Evolutionary conservation across 2,113 vertebrate genomes (phyloP).

Genomic region (Cromileptes altivelis): DNA sequence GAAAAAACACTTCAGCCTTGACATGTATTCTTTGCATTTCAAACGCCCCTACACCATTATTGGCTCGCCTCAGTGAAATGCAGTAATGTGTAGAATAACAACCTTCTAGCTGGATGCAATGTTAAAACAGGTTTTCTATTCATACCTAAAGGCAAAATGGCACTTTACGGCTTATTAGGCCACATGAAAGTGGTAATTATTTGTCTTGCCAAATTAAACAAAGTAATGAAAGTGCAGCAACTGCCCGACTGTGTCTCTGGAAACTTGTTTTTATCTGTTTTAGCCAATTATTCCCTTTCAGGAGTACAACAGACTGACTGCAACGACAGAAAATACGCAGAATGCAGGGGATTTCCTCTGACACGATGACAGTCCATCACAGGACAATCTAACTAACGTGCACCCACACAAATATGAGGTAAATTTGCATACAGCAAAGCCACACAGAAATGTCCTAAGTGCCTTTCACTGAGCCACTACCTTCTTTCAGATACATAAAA

Average conservation of each 20-base stretch:
- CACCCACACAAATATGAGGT: neutral
- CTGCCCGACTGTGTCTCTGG: neutral
- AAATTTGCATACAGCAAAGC: neutral
- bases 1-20: neutral
- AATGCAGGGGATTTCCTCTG: conserved; percentile 17
- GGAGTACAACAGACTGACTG: neutral
- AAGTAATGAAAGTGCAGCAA: conserved; percentile 25
- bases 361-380: conserved; percentile 1
- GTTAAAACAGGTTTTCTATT: conserved; percentile 25
- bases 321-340: conserved; percentile 1
- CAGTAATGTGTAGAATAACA: neutral
- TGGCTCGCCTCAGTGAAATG: neutral
- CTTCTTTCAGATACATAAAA: neutral
- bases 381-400: neutral
- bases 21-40: conserved; percentile 9
- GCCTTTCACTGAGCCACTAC: neutral
- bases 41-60: neutral
- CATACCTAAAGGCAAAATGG: conserved; percentile 10
- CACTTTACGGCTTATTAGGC: conserved; percentile 19
- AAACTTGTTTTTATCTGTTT: conserved; percentile 17
- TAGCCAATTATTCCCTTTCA: conserved; percentile 7
- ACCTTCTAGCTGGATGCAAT: neutral
- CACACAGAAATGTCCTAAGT: neutral
- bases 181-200: conserved; percentile 44
- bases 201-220: conserved; percentile 34